Base-by-base conservation (phyloP, 1,140 invertebrate species). In the Micrasema longulum region DNA sequence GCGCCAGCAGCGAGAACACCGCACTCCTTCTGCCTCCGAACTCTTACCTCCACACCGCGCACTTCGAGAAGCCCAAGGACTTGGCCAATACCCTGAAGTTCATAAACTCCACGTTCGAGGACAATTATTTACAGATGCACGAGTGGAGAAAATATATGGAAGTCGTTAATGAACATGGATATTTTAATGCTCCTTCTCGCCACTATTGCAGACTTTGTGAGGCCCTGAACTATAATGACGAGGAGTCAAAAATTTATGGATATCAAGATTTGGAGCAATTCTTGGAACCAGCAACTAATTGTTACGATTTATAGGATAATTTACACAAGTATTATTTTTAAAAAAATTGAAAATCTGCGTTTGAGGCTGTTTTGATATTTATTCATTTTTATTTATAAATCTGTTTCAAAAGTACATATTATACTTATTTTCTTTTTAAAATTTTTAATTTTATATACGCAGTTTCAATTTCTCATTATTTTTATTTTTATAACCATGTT, bases 141-240 rank as follows among this genome's bases (percentile, higher is more conserved):
- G 72, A 82, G 57, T 95, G 93, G 92, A 89, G 91, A 76, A 83
- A 80, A 26, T 78, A 86, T 22, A 93, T 91, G 66, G 80, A 86
- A 72, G 87, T 93, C 35, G 74, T 91, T 1, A 93, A 93, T 78
- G 90, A 92, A 77, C 90, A 92, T 78, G 90, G 90, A 0, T 90
- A 90, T 77, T 92, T 91, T 77, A 84, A 87, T 1, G 86, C 87
- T 1, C 75, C 79, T 0, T 92, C 91, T 0, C 86, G 85, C 68
- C 94, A 95, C 80, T 94, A 91, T 79, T 96, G 94, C 78, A 85
- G 93, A 50, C 79, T 95, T 23, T 96, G 94, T 78, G 90, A 93
- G 74, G 89, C 92, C 52, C 82, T 93, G 23, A 89, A 93, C 80
- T 90, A 88, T 76, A 89, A 88, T 75, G 77, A 83, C n/a, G 77